Evolutionary conservation across 2,797 vertebrate species (phyloP), one percentile per base, ranked within the genome.

Genomic region (Artibeus lituratus): DNA sequence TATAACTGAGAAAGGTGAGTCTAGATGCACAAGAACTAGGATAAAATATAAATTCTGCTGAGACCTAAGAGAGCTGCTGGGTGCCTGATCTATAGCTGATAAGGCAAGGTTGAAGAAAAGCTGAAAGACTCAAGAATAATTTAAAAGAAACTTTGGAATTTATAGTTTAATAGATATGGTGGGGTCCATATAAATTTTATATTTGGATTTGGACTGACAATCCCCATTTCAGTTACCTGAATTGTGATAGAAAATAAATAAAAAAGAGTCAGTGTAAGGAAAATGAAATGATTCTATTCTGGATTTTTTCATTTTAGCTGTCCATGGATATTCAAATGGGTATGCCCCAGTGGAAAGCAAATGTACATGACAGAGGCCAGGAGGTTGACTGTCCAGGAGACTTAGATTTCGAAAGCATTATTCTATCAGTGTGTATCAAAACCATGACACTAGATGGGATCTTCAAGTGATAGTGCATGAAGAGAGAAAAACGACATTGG

Each of bases 371-470:
- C 82, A 94, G 87, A 88, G 95, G 90, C 49, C 47, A 91, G 11
- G 55, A 65, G 44, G 49, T 77, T 88, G 47, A 76, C 87, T 37
- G 6, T 74, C 67, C 80, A 22, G 24, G 53, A 88, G 44, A 90
- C 90, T 44, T 44, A 72, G 73, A 77, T 94, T 94, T 96, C 44
- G 81, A 97, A 95, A 92, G 90, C 19, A 76, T 84, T 91, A 77
- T 85, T 39, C 47, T 84, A 65, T 90, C 77, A 37, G 24, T 74
- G 19, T 84, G 47, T n/a, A 39, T 53, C 94, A 74, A 89, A 94
- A 90, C 49, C 62, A 70, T 59, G 39, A 95, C 18, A 65, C 2
- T 22, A 78, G 73, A 21, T 78, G 21, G 29, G 14, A 62, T 73
- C 74, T 95, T 92, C 55, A 67, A 94, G 19, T 24, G 18, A 76